A percentile compares a stretch with the other conserved stretches of the same genome.
These are phyloP conservation scores for Fulmarus glacialis DNA, from an alignment of 2,113 vertebrate genomes.

Conservation along the genomic window DNA sequence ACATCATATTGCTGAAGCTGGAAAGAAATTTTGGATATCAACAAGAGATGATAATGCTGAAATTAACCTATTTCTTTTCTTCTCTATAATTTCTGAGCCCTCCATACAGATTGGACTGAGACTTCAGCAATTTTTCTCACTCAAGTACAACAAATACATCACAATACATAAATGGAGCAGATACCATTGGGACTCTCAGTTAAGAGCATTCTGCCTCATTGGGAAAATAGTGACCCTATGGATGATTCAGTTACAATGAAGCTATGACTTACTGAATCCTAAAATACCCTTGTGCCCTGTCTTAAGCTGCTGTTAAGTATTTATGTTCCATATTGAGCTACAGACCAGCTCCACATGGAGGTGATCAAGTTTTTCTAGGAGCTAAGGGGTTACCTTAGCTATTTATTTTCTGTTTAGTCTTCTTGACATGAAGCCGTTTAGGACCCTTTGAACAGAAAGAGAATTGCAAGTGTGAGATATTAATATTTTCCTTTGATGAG, in stretches of 20 bases:
- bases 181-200: background rate
- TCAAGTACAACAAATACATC: background rate
- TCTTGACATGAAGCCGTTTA: background rate
- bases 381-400: background rate
- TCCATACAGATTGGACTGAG: background rate
- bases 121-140: background rate
- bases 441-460: background rate
- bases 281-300: background rate
- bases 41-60: background rate
- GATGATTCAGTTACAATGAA: background rate
- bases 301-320: background rate
- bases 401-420: background rate
- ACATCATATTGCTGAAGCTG: constrained; percentile 34
- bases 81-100: background rate
- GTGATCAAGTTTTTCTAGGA: background rate
- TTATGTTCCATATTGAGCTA: background rate
- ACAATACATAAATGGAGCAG: background rate
- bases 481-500: background rate
- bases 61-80: background rate
- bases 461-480: background rate
- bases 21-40: background rate
- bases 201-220: background rate
- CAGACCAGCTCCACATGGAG: background rate
- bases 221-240: background rate
- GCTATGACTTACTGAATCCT: background rate